Base-by-base conservation (phyloP, 2,113 vertebrate genomes). In the Sarotherodon lohbergeri region DNA sequence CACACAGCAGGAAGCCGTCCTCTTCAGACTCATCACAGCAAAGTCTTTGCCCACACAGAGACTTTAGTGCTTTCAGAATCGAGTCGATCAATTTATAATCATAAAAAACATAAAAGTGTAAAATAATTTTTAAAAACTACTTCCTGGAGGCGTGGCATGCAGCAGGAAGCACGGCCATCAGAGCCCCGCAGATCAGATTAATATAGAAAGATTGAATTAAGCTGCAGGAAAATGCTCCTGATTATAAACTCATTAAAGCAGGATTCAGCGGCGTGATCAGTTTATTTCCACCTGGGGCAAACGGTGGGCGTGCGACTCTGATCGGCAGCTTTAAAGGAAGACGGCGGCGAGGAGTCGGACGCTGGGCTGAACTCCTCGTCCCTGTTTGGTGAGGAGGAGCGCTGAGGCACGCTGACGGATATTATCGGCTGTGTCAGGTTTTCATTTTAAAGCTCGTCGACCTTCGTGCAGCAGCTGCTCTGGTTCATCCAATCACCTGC, bases 341-440 rank as follows among this genome's bases (percentile, higher is more conserved):
- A 46, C 1, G 76, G 84, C 57, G 81, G 34, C 7, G 6, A 66
- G 8, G 78, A 83, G 17, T 87, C 54, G 1, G 16, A 59, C 1
- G 9, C 71, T 0, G 1, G 8, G 68, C 43, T 0, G 1, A 2
- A 4, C 16, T 76, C 71, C 43, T 48, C 3, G 3, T 76, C 24
- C 43, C 22, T 7, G 71, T 17, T 73, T 16, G 5, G 16, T 10
- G 71, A 76, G 24, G 14, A 76, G 68, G 24, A 27, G 41, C 5
- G 14, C 14, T 5, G 1, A 68, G 34, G 34, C 63, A 12, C 32
- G 3, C n/a, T 4, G 8, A 16, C 68, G 1, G 66, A 46, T 6
- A 2, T 22, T 54, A 19, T 43, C 10, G 22, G 5, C 4, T 2
- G 39, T 14, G 41, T 73, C 12, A 1, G 22, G 43, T 43, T 76